A percentile compares a stretch with the other conserved stretches of the same genome.
phyloP scores from a whole-genome alignment of 2,888 invertebrate species.

The Andrena minutula region DNA sequence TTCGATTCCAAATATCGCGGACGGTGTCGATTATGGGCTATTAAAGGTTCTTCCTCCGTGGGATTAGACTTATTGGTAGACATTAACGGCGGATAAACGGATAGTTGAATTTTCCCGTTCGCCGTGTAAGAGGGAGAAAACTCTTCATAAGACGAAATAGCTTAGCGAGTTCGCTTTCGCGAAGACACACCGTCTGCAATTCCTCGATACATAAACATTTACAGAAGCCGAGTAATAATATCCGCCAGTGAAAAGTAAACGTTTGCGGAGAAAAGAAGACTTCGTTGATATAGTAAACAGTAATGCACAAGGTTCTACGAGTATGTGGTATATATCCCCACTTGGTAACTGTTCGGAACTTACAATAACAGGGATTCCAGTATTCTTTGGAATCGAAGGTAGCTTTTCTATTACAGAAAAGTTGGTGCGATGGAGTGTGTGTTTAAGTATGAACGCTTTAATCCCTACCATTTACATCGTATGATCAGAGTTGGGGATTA shows the following conservation, averaged over 20 bases:
- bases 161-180: slow-evolving; percentile 15
- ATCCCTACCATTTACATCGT: no score
- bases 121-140: neutral
- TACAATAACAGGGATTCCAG: slow-evolving; percentile 49
- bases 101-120: neutral
- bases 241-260: slow-evolving; percentile 66
- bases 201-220: slow-evolving; percentile 69
- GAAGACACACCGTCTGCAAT: slow-evolving; percentile 53
- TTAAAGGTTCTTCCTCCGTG: neutral
- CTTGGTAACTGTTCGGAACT: slow-evolving; percentile 34
- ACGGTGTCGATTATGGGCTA: neutral
- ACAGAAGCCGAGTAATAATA: slow-evolving; percentile 69
- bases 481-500: no score
- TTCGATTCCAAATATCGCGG: neutral
- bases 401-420: neutral
- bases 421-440: neutral
- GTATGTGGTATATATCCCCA: neutral
- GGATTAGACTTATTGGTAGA: neutral
- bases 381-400: neutral
- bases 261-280: slow-evolving; percentile 65
- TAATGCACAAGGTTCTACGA: slow-evolving; percentile 42
- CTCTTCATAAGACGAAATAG: slow-evolving; percentile 28
- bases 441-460: no score
- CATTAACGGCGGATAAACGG: neutral
- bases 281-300: slow-evolving; percentile 65